These are phyloP conservation scores for Monoplex corrugatus DNA, from an alignment of 2,888 invertebrate genomes.

Conservation along the genomic window DNA sequence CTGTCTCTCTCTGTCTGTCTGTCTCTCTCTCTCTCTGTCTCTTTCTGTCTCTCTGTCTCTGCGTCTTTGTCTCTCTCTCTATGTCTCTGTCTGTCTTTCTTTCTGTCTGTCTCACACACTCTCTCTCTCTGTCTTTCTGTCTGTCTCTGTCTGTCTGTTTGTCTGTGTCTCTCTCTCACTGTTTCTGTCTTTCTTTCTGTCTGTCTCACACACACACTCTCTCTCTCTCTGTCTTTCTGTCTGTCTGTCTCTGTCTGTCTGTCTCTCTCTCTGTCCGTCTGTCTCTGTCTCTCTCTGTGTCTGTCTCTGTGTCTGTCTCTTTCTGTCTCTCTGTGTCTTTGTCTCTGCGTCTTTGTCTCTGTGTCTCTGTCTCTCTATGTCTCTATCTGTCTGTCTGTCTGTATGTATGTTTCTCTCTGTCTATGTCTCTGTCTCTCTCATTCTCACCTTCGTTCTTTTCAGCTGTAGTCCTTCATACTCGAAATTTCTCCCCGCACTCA, in stretches of 20 bases:
- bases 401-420: too few species aligned
- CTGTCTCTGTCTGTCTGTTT: background rate
- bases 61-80: background rate
- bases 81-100: too few species aligned
- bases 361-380: too few species aligned
- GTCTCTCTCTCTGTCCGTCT: conserved; percentile 7
- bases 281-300: background rate
- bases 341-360: too few species aligned
- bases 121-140: too few species aligned
- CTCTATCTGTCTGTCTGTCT: too few species aligned
- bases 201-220: background rate
- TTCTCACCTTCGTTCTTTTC: too few species aligned
- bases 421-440: too few species aligned
- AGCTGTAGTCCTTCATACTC: too few species aligned
- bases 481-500: too few species aligned
- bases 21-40: background rate
- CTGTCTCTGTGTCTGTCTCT: background rate
- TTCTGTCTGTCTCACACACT: too few species aligned
- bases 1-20: conserved; percentile 10
- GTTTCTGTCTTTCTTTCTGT: background rate
- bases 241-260: conserved; percentile 15
- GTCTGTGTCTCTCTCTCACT: background rate
- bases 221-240: conserved; percentile 9
- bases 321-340: too few species aligned
- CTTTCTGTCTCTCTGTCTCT: background rate